These are phyloP conservation scores for Ancistrus triradiatus DNA, from an alignment of 2,113 vertebrate species.

Conservation along the genomic window DNA sequence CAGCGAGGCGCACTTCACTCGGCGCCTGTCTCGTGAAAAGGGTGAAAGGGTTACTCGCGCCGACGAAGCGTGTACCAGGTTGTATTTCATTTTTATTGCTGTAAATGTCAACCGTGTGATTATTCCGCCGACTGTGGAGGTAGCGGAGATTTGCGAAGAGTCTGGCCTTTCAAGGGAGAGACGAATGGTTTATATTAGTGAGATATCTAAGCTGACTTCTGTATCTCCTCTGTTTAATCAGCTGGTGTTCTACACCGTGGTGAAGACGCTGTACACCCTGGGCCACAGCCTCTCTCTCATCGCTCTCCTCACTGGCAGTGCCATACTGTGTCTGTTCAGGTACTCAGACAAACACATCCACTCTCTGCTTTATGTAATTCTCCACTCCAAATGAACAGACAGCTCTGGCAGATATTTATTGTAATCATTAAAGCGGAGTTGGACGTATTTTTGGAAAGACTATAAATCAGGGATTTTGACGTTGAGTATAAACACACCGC, in stretches of 20 bases:
- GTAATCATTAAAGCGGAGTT: constrained; percentile 29
- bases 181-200: not conserved
- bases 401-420: constrained; percentile 27
- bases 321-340: constrained; percentile 90
- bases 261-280: constrained; percentile 86
- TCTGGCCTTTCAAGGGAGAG: too few species aligned
- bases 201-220: too few species aligned
- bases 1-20: not conserved
- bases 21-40: not conserved
- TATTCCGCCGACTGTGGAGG: constrained; percentile 13
- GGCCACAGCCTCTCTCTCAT: constrained; percentile 93
- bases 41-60: not conserved
- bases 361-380: constrained; percentile 7
- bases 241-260: constrained; percentile 84
- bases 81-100: not conserved
- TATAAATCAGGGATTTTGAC: constrained; percentile 47
- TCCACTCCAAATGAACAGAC: constrained; percentile 13
- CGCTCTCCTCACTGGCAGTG: constrained; percentile 84
- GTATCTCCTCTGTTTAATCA: constrained; percentile 44
- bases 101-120: not conserved
- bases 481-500: constrained; percentile 50
- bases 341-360: constrained; percentile 51
- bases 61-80: not conserved
- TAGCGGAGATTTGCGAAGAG: not conserved
- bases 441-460: constrained; percentile 48